Evolutionary conservation across 2,888 invertebrate species (phyloP), one percentile per base, ranked within the genome.

Genomic region (Rotaria magnacalcarata): DNA sequence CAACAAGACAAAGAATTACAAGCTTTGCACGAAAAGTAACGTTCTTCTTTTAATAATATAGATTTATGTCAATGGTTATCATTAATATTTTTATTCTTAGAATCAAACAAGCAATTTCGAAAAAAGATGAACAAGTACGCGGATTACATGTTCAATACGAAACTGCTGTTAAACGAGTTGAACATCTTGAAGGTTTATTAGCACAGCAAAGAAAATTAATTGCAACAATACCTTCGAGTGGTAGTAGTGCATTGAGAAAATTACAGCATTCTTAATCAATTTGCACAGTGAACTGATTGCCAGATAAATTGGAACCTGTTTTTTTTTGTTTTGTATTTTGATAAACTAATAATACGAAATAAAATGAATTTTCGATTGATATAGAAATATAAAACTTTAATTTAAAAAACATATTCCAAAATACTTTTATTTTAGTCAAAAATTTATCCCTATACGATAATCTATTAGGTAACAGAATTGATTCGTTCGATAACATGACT

Each of bases 31-130:
- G 85, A 87, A 84, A 75, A 86, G 87, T 85, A 74, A 27, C 60
- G 2, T 2, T 24, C 19, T 10, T 52, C 43, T 24, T 7, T 84
- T 67, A 19, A n/a, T 84, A 14, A 14, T 16, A 43, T 16, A 84
- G 56, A 43, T 24, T 19, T 5, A 54, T 54, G 21, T 84, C 34
- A 16, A 52, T 60, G 2, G 10, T 34, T 11, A 14, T 41, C 21
- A n/a, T 60, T 52, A 19, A 85, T 6, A 56, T 43, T 85, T 84
- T 87, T 88, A 3, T 52, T 11, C 14, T 52, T 11, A 91, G 91
- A 87, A 91, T 91, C 84, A 91, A 91, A 87, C 90, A 90, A 87
- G 91, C 91, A 14, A 90, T 91, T 52, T 89, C 90, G 56, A 91
- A 90, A 89, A 91, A 91, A 87, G 91, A 91, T 86, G 91, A 91